A percentile compares a stretch with the other conserved stretches of the same genome.
phyloP scores from a whole-genome alignment of 2,797 vertebrate species.

The Percopsis omiscomaycus region DNA sequence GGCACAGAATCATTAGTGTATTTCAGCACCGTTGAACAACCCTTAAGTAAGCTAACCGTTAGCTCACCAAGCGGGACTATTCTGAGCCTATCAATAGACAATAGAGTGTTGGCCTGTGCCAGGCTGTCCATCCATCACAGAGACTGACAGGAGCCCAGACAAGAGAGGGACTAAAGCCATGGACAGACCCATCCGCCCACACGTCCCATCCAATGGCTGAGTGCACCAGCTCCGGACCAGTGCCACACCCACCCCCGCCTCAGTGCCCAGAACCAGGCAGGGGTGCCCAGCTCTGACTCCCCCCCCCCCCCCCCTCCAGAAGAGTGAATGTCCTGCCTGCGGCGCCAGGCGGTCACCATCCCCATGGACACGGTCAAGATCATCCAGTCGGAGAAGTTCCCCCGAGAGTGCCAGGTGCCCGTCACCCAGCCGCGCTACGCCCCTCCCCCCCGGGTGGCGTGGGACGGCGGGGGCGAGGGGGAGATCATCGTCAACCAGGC shows the following conservation, averaged over 20 bases:
- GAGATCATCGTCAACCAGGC: conserved; percentile 98
- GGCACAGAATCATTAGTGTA: conserved; percentile 41
- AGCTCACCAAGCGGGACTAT: conserved; percentile 41
- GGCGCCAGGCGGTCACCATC: conserved; percentile 94
- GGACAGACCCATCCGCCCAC: conserved; percentile 76
- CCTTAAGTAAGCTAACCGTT: conserved; percentile 54
- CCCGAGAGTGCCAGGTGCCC: conserved; percentile 86
- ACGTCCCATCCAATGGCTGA: conserved; percentile 82
- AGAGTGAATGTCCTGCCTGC: conserved; percentile 92
- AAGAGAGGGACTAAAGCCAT: conserved; percentile 49
- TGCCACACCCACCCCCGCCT: conserved; percentile 27
- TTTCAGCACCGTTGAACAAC: conserved; percentile 29
- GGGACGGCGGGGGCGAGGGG: conserved; percentile 92
- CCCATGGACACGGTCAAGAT: conserved; percentile 99
- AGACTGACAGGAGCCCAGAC: neutral
- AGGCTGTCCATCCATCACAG: neutral
- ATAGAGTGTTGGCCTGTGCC: neutral
- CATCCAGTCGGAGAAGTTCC: conserved; percentile 96
- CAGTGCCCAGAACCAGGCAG: conserved; percentile 36
- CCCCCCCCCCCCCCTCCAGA: conserved; percentile 3
- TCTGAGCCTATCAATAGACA: conserved; percentile 33
- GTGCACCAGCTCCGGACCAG: conserved; percentile 31
- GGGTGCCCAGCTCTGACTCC: conserved; percentile 36
- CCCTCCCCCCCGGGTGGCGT: conserved; percentile 88
- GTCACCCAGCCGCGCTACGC: conserved; percentile 86